Base-by-base conservation (phyloP, 2,888 invertebrate species). In the Hyposoter didymator region DNA sequence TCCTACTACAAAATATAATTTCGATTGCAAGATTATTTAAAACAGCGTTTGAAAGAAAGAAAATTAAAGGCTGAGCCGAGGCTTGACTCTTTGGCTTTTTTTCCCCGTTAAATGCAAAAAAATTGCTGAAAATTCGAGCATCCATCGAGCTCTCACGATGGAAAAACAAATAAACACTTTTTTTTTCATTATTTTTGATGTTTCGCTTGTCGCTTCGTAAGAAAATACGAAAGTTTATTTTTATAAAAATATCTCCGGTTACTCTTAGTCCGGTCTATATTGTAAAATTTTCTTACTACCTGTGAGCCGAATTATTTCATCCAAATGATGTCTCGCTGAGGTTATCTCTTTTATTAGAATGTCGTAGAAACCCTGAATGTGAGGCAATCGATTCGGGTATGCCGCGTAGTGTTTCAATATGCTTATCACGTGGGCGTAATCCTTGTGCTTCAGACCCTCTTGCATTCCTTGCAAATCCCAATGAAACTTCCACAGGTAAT, bases 331-430 rank as follows among this genome's bases (percentile, higher is more conserved):
- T n/a, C 87, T 85, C 8, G 90, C 89, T 47, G 55, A 82, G 64
- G 88, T 88, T 79, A 92, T 84, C 70, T 90, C 88, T 49, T 86
- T 86, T 79, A 87, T 87, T 8, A 93, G 82, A 80, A 92, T 90
- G 4, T 87, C 72, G 82, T 90, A 92, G 74, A 89, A 91, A 5
- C 89, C 88, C 10, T 76, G 83, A 43, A 85, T 80, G 52, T 88
- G 89, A 0, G 85, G 76, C 43, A 89, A 14, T 7, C 88, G 73
- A 73, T 84, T 72, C 1, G 88, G 67, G 52, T 81, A 32, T 8
- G 76, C 55, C 35, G 85, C 47, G 78, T 81, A 83, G 49, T 62
- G 55, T 19, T 28, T 14, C 62, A 92, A 76, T 19, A 89, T 87
- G 12, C 86, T 73, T 81, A 90, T 88, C 14, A 91, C 89, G 47